Evolutionary conservation across 1,140 invertebrate genomes (phyloP).

Genomic region (Pseudobourletiella spinata): DNA sequence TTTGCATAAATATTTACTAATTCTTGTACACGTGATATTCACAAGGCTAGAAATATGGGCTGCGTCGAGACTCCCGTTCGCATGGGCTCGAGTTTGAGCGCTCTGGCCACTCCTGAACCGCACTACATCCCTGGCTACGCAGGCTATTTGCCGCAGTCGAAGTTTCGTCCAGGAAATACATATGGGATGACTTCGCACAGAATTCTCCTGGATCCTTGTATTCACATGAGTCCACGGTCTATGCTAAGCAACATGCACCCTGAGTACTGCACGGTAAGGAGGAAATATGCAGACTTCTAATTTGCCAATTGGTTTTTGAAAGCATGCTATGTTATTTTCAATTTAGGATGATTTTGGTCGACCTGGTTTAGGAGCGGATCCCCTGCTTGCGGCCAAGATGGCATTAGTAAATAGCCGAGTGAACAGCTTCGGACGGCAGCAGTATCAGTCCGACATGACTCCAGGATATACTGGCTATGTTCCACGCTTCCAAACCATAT

Average conservation of each 20-base stretch:
- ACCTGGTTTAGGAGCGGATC: slow-evolving; percentile 21
- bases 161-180: slow-evolving; percentile 29
- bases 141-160: slow-evolving; percentile 31
- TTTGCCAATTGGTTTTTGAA: too few species aligned
- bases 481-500: slow-evolving; percentile 31
- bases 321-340: not conserved
- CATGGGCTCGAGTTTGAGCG: too few species aligned
- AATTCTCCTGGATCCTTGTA: slow-evolving; percentile 32
- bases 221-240: slow-evolving; percentile 33
- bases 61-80: too few species aligned
- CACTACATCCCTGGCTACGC: slow-evolving; percentile 35
- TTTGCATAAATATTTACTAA: too few species aligned
- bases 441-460: slow-evolving; percentile 33
- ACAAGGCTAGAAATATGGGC: too few species aligned
- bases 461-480: slow-evolving; percentile 31
- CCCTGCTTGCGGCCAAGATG: slow-evolving; percentile 20
- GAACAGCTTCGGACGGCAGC: slow-evolving; percentile 32
- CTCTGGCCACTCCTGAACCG: slow-evolving; percentile 26
- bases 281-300: too few species aligned
- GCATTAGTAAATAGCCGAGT: slow-evolving; percentile 30
- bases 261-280: slow-evolving; percentile 33
- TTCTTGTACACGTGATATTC: too few species aligned
- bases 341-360: slow-evolving; percentile 33
- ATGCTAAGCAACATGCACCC: slow-evolving; percentile 33
- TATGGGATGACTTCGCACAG: slow-evolving; percentile 31